Percentiles rank a stretch among this genome's conserved stretches.
These are phyloP conservation scores for Hemibagrus guttatus DNA, from an alignment of 2,797 vertebrate genomes.

Conservation along the genomic window DNA sequence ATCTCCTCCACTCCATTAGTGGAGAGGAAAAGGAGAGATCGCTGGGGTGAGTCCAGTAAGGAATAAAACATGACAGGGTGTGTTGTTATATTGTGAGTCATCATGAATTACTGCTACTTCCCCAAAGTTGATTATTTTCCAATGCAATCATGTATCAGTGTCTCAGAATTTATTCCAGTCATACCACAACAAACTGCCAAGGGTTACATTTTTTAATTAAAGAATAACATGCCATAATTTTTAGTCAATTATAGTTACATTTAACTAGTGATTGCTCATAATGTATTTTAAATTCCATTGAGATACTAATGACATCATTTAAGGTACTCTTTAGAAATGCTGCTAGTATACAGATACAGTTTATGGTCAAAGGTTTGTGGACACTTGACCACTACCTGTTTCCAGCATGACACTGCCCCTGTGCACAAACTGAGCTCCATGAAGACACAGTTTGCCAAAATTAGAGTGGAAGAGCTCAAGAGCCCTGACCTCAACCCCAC, in stretches of 20 bases:
- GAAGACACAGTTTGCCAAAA: not conserved
- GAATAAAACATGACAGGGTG: constrained; percentile 13
- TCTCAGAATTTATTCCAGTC: not conserved
- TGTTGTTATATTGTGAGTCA: not conserved
- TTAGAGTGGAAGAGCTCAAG: not conserved
- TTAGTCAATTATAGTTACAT: not conserved
- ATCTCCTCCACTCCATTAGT: constrained; percentile 22
- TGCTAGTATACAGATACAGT: not conserved
- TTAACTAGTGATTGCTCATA: not conserved
- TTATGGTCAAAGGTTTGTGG: not conserved
- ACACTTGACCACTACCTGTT: not conserved
- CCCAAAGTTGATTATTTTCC: not conserved
- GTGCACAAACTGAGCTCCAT: not conserved
- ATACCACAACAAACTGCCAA: not conserved
- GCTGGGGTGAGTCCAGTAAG: constrained; percentile 2
- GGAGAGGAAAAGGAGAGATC: not conserved
- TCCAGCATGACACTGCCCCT: not conserved
- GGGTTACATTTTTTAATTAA: not conserved
- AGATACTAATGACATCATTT: not conserved
- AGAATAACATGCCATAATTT: not conserved
- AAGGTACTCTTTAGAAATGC: not conserved
- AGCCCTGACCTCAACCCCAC: not conserved
- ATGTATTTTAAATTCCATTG: not conserved
- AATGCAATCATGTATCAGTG: not conserved
- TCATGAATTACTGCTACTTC: not conserved